Percentiles rank a stretch among this genome's conserved stretches.
Conservation (phyloP, 2,888 invertebrate species). For the Lysandra bellargus region DNA sequence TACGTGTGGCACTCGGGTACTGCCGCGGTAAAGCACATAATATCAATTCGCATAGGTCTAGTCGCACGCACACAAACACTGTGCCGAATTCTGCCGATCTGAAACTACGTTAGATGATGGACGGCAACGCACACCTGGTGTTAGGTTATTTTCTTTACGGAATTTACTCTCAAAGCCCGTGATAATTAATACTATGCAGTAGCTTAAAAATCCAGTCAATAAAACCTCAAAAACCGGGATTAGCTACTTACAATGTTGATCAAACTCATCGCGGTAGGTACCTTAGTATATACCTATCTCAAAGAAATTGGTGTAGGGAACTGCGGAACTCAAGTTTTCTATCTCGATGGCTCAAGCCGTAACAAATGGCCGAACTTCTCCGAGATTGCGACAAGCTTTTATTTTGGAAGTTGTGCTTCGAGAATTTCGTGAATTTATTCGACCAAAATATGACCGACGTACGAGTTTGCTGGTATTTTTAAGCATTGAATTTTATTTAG, state of each 20-base stretch:
- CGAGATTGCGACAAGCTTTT: conserved; percentile 54
- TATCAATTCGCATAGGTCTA: too few species aligned
- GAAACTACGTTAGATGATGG: too few species aligned
- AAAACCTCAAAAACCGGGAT: background rate
- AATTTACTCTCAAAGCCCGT: too few species aligned
- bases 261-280: background rate
- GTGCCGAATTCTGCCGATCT: too few species aligned
- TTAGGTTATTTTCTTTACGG: too few species aligned
- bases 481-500: background rate
- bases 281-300: conserved; percentile 1
- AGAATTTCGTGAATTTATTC: conserved; percentile 36
- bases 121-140: too few species aligned
- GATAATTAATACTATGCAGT: background rate
- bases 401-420: conserved; percentile 47
- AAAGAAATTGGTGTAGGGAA: conserved; percentile 37
- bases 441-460: conserved; percentile 17
- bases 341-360: conserved; percentile 50
- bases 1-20: too few species aligned
- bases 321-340: conserved; percentile 43
- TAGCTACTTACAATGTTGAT: background rate
- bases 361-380: conserved; percentile 56
- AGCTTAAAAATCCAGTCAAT: background rate
- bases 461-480: background rate
- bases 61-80: too few species aligned
- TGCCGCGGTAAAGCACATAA: too few species aligned